Conservation (phyloP, 2,888 invertebrate species). For the Tetheella fluctuosa region DNA sequence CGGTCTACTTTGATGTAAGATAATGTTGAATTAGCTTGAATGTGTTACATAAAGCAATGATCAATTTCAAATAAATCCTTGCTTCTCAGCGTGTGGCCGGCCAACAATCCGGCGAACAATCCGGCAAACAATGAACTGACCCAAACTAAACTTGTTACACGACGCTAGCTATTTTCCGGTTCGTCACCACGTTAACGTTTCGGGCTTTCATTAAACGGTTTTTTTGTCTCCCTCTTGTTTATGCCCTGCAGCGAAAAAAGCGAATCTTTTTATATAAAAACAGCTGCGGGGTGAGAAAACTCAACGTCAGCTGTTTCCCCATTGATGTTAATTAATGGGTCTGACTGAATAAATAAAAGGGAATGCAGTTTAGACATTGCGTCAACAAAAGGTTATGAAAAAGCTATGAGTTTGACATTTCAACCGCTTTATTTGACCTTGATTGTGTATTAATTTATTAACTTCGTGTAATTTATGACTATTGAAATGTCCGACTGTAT, state of each 20-base stretch:
- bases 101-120: too few relatives aligned
- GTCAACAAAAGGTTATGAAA: neutral
- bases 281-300: neutral
- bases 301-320: neutral
- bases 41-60: too few relatives aligned
- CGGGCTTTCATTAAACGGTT: neutral
- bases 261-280: conserved; percentile 1
- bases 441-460: neutral
- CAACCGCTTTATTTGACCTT: neutral
- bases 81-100: too few relatives aligned
- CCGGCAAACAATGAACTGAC: too few relatives aligned
- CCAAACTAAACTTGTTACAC: neutral
- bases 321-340: neutral
- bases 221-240: neutral
- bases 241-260: neutral
- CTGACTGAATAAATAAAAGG: neutral
- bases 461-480: neutral
- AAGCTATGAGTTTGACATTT: neutral
- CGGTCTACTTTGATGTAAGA: too few relatives aligned
- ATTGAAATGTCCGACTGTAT: neutral
- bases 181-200: neutral
- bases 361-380: neutral
- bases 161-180: neutral
- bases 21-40: too few relatives aligned
- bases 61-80: too few relatives aligned